Evolutionary conservation across 2,888 invertebrate species (phyloP), one percentile per base, ranked within the genome.

Genomic region (Abrostola tripartita): DNA sequence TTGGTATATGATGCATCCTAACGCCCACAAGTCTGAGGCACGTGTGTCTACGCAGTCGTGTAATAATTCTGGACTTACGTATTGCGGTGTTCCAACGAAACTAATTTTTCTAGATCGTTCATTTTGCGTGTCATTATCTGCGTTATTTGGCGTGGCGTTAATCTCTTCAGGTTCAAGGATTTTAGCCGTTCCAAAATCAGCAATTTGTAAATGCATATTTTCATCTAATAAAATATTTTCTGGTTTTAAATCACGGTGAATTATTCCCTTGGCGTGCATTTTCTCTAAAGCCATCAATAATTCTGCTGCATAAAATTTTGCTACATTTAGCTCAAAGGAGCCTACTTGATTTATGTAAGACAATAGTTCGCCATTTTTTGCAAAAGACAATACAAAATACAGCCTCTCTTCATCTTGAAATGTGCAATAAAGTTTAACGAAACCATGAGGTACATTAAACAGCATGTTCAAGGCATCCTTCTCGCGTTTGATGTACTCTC

Each of bases 21-120:
- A 95, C 0, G 99, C 99, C 99, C 99, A 99, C 63, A 99, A 95
- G 92, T 99, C 99, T 11, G 98, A 98, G 49, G 98, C 96, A 61
- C 96, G 95, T 53, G 97, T 96, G 58, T 97, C 96, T 2, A 96
- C 96, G 67, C 97, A 96, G 86, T 97, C 97, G 67, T 97, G 97
- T 56, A 99, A 95, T 70, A 99, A 96, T 94, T 99, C 99, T 4
- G 99, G 99, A 62, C 99, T 99, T 0, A 99, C 99, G 91, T 99
- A 99, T 89, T 99, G 99, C 2, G 99, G 99, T 10, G 99, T 99
- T 55, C 99, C 99, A 11, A 99, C 99, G 92, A 99, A 99, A 89
- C 98, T 98, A 83, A 97, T 97, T 81, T 96, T 96, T 66, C 98
- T 95, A 77, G 95, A 93, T 61, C 95, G 92, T 65, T 92, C 91